These are phyloP conservation scores for Gonatopus flavifemur DNA, from an alignment of 1,140 invertebrate genomes.

Conservation along the genomic window DNA sequence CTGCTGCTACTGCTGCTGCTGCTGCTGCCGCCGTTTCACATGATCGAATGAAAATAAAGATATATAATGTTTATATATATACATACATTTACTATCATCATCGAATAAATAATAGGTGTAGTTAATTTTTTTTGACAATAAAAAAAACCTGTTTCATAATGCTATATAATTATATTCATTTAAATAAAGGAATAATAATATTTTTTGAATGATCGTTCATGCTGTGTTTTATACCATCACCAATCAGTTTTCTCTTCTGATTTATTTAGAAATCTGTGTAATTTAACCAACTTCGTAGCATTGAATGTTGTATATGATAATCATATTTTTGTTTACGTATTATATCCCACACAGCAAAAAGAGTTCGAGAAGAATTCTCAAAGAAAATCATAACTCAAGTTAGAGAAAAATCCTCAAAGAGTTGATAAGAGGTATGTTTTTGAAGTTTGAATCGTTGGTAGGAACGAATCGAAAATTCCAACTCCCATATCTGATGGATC, in stretches of 20 bases:
- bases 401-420: too few relatives aligned
- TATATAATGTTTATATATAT: background rate
- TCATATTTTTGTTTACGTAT: conserved; percentile 18
- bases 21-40: too few relatives aligned
- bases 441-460: too few relatives aligned
- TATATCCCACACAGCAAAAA: too few relatives aligned
- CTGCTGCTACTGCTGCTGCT: too few relatives aligned
- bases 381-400: too few relatives aligned
- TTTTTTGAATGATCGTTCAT: conserved; percentile 30
- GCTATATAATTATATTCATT: conserved; percentile 34
- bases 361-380: too few relatives aligned
- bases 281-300: background rate
- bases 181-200: conserved; percentile 47
- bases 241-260: background rate
- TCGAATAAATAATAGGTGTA: conserved; percentile 14
- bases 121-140: conserved; percentile 24
- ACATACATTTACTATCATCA: conserved; percentile 7
- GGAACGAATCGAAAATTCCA: too few relatives aligned
- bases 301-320: background rate
- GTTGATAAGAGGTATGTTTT: too few relatives aligned
- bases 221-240: background rate
- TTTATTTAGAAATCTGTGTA: conserved; percentile 3
- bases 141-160: conserved; percentile 34
- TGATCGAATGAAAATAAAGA: too few relatives aligned
- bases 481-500: too few relatives aligned